Base-by-base conservation (phyloP, 2,113 vertebrate species). In the Motacilla tschutschensis region DNA sequence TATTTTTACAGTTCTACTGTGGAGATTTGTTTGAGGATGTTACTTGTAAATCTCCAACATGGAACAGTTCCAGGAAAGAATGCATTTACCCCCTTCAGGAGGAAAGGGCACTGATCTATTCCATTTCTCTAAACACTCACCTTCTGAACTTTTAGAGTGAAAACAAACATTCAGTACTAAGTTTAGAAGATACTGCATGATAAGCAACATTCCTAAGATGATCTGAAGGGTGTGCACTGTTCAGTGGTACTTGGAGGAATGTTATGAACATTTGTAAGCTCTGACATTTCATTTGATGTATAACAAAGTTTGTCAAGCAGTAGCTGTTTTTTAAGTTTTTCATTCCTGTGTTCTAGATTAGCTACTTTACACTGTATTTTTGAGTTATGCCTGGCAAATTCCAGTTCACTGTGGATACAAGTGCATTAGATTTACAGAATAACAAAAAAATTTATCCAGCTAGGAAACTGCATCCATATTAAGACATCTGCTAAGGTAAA, bases 181-280 rank as follows among this genome's bases (percentile, higher is more conserved):
- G 55, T 93, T 91, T 93, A 89, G 90, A 72, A 91, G 66, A 89
- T 58, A 69, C 10, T 76, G 84, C 93, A 76, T 2, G 84, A 93
- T 93, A 94, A 94, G 76, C 87, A 95, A 88, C 94, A 95, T 92
- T 95, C 89, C 89, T 87, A 43, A 90, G 65, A 88, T 92, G 87
- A 95, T 85, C 87, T 88, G 67, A 82, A 88, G 89, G 92, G 92
- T 79, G 92, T 88, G 87, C 81, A 82, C 81, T 5, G 0, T 44
- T 48, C 80, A 86, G 44, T 47, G 47, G 26, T 38, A 59, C 55
- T 73, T 53, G 43, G 5, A 54, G n/a, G 84, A 90, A 92, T 58
- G 65, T 65, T 50, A 43, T 12, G 20, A 73, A 31, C 38, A 65
- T 50, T 58, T 0, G 11, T n/a, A 58, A 57, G 17, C 20, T 46